These are phyloP conservation scores for Capricornis sumatraensis DNA, from an alignment of 2,113 vertebrate genomes.

Conservation along the genomic window DNA sequence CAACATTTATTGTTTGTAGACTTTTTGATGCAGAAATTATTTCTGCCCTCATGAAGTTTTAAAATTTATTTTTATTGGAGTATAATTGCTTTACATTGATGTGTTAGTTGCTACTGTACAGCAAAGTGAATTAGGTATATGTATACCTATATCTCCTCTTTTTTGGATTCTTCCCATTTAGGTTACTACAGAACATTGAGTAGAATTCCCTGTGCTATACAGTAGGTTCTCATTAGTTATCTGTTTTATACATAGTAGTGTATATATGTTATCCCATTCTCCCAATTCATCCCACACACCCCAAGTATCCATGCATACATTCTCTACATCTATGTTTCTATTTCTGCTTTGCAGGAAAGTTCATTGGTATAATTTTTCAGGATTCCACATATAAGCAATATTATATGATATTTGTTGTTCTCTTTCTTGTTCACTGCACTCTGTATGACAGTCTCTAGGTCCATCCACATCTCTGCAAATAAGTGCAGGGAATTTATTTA, in stretches of 20 bases:
- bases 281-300: background rate
- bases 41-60: background rate
- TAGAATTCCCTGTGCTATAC: background rate
- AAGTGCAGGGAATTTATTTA: background rate
- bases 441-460: background rate
- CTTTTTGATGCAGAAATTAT: background rate
- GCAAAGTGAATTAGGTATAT: background rate
- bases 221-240: background rate
- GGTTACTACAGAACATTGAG: background rate
- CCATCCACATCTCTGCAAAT: background rate
- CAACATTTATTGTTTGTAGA: background rate
- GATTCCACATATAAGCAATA: background rate
- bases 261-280: background rate
- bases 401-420: background rate
- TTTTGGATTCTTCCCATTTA: background rate
- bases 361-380: background rate
- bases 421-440: background rate
- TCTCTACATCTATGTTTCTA: background rate
- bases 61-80: background rate
- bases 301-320: background rate
- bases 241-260: background rate
- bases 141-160: background rate
- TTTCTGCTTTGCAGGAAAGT: background rate
- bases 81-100: background rate
- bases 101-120: background rate